Evolutionary conservation across 1,140 invertebrate genomes (phyloP).

Genomic region (Drosophila sturtevanti): DNA sequence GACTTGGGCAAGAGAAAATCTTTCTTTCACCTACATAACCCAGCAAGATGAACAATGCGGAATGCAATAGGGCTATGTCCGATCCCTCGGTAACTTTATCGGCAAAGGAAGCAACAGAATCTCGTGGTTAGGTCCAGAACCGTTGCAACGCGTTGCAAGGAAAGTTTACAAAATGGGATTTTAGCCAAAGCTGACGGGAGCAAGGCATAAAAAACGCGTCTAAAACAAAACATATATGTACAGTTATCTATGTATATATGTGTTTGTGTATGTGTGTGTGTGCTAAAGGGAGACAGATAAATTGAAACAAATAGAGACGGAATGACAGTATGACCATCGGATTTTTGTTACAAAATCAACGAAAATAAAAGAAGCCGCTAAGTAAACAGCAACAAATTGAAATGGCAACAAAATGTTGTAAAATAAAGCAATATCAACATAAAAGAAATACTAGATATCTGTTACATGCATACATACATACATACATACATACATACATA

Average conservation of each 20-base stretch:
- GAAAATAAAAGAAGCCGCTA: slow-evolving; percentile 13
- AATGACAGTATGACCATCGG: not conserved
- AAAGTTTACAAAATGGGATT: too few species aligned
- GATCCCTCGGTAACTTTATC: too few species aligned
- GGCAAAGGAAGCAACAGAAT: too few species aligned
- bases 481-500: too few species aligned
- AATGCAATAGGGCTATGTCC: too few species aligned
- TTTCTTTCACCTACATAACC: too few species aligned
- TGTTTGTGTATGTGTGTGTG: not conserved
- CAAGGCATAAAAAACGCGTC: not conserved
- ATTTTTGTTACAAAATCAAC: slow-evolving; percentile 27
- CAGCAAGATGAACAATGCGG: too few species aligned
- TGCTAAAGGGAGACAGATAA: not conserved
- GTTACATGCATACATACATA: too few species aligned
- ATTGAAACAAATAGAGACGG: not conserved
- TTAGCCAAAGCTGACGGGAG: too few species aligned
- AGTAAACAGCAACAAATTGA: slow-evolving; percentile 20
- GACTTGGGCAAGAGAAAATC: too few species aligned
- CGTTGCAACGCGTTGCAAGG: too few species aligned
- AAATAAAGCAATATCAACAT: slow-evolving; percentile 11
- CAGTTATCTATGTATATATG: not conserved
- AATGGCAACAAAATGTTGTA: slow-evolving; percentile 16
- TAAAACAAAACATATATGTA: not conserved
- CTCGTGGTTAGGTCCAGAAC: too few species aligned
- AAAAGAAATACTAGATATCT: not conserved